Evolutionary conservation across 2,797 vertebrate species (phyloP).

Genomic region (Fundulus diaphanus): DNA sequence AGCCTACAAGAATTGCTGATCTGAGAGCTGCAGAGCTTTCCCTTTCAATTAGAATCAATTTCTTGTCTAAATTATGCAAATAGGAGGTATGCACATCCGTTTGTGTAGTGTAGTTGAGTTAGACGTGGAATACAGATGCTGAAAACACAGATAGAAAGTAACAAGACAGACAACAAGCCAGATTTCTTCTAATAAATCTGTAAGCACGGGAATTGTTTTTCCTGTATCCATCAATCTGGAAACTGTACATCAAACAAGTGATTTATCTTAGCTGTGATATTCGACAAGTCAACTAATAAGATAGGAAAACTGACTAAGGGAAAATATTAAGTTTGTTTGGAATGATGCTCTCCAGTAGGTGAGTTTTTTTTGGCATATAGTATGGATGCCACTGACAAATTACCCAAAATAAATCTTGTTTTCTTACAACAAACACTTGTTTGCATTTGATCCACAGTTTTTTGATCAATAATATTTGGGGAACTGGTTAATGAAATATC

Average conservation of each 20-base stretch:
- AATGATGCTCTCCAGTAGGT: not conserved
- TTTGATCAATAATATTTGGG: not conserved
- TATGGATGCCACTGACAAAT: not conserved
- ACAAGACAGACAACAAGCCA: not conserved
- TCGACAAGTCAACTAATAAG: not conserved
- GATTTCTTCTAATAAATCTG: not conserved
- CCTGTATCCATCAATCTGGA: conserved; percentile 2
- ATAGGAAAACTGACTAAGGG: not conserved
- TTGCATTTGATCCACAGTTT: not conserved
- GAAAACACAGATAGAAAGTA: not conserved
- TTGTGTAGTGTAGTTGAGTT: not conserved
- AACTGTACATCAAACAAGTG: not conserved
- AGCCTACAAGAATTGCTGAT: conserved; percentile 11
- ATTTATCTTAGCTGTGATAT: conserved; percentile 4
- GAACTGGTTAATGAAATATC: not conserved
- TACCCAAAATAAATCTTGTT: not conserved
- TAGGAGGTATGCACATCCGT: not conserved
- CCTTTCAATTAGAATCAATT: conserved; percentile 13
- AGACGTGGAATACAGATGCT: not conserved
- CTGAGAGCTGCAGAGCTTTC: conserved; percentile 9
- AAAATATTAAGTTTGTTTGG: not conserved
- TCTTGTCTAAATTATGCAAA: conserved; percentile 14
- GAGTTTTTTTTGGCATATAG: too few relatives aligned
- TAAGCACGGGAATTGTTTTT: conserved; percentile 1
- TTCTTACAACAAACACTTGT: not conserved